phyloP scores from a whole-genome alignment of 2,888 invertebrate genomes.

The Camptogramma bilineatum region DNA sequence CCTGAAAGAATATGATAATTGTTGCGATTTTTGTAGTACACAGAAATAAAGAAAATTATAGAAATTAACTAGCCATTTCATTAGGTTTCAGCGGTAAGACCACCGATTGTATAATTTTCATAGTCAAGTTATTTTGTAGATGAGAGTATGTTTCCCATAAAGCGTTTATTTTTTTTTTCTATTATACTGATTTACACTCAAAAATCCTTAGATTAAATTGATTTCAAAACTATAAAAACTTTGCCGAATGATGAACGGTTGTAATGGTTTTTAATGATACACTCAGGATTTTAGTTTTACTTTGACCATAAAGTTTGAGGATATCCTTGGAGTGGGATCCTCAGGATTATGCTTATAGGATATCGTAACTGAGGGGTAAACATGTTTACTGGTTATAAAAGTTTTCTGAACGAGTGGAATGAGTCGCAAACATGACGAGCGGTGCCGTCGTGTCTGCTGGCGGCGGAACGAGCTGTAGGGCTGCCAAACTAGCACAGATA shows the following conservation, averaged over 20 bases:
- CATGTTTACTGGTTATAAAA: slow-evolving; percentile 72
- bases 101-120: no score
- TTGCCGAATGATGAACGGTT: not conserved
- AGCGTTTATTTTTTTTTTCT: no score
- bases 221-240: not conserved
- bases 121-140: no score
- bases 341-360: slow-evolving; percentile 19
- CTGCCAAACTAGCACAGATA: slow-evolving; percentile 44
- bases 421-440: slow-evolving; percentile 62
- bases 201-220: not conserved
- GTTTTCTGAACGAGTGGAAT: slow-evolving; percentile 57
- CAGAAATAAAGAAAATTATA: no score
- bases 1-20: no score
- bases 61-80: no score
- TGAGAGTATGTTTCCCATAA: no score
- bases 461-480: slow-evolving; percentile 45
- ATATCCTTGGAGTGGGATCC: slow-evolving; percentile 5
- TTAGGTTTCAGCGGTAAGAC: no score
- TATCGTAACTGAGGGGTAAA: slow-evolving; percentile 52
- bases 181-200: no score
- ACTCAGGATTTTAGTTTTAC: not conserved
- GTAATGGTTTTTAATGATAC: not conserved
- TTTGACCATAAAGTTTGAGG: not conserved
- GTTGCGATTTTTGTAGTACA: no score
- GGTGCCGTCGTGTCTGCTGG: slow-evolving; percentile 57